phyloP scores from a whole-genome alignment of 2,797 vertebrate species.

The Distichodus sexfasciatus region DNA sequence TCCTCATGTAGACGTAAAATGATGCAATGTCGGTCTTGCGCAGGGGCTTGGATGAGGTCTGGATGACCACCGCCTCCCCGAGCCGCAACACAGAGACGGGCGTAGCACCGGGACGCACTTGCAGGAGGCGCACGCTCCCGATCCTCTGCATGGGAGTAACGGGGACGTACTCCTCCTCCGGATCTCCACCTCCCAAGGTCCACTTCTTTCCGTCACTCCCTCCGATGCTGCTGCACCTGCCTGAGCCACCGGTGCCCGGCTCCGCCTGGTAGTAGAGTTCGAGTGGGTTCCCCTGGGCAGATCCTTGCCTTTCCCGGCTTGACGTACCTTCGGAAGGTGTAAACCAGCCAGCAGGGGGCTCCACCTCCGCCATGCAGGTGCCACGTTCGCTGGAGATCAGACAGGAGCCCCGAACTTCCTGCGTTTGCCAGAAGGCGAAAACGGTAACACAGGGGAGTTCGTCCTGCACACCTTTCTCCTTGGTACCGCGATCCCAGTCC shows the following conservation, averaged over 20 bases:
- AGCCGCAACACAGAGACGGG: conserved; percentile 79
- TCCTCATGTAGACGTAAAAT: conserved; percentile 82
- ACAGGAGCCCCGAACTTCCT: conserved; percentile 85
- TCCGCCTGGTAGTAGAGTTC: conserved; percentile 86
- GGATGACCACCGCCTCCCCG: conserved; percentile 81
- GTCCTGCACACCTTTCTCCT: conserved; percentile 58
- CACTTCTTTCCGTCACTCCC: conserved; percentile 55
- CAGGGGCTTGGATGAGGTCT: conserved; percentile 76
- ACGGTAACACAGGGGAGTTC: conserved; percentile 85
- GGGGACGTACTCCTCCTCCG: conserved; percentile 70
- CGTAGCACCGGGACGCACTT: conserved; percentile 71
- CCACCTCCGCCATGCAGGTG: conserved; percentile 84
- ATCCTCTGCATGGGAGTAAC: conserved; percentile 86
- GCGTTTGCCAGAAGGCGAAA: conserved; percentile 89
- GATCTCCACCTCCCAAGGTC: conserved; percentile 57
- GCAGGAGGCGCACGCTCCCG: conserved; percentile 85
- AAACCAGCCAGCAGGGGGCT: conserved; percentile 82
- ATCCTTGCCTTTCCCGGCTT: conserved; percentile 77
- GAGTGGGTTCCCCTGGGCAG: conserved; percentile 77
- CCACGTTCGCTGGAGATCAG: conserved; percentile 75
- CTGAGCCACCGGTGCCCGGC: conserved; percentile 64
- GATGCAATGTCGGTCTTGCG: conserved; percentile 84
- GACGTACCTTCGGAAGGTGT: conserved; percentile 69
- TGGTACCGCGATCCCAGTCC: conserved; percentile 76
- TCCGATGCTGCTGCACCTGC: conserved; percentile 68